Percentiles rank a stretch among this genome's conserved stretches.
These are phyloP conservation scores for Pseudomyrmex sp. DNA, from an alignment of 1,140 invertebrate genomes.

Conservation along the genomic window DNA sequence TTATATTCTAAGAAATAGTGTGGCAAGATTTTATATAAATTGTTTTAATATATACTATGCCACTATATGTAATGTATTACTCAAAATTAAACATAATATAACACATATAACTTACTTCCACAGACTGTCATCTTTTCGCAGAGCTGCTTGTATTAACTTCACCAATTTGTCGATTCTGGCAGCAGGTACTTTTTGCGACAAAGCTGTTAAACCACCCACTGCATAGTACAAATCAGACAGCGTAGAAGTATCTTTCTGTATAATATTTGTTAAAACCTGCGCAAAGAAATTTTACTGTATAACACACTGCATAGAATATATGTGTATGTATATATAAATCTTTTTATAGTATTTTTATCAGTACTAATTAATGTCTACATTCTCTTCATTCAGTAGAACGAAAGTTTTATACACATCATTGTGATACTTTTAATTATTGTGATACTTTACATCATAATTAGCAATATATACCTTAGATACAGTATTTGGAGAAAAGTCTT, in stretches of 20 bases:
- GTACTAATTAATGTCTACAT: slow-evolving; percentile 74
- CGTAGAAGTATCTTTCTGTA: slow-evolving; percentile 84
- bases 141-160: slow-evolving; percentile 88
- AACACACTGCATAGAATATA: neutral
- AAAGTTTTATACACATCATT: slow-evolving; percentile 81
- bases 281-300: slow-evolving; percentile 64
- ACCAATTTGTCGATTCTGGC: slow-evolving; percentile 86
- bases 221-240: slow-evolving; percentile 84
- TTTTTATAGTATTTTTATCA: slow-evolving; percentile 59
- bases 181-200: slow-evolving; percentile 82
- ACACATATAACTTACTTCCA: slow-evolving; percentile 86
- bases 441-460: neutral
- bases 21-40: too few species aligned
- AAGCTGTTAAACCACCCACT: slow-evolving; percentile 77
- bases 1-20: too few species aligned
- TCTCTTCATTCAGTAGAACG: slow-evolving; percentile 78
- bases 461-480: slow-evolving; percentile 77
- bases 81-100: slow-evolving; percentile 11
- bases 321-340: slow-evolving; percentile 1
- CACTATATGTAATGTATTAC: neutral
- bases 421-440: slow-evolving; percentile 19
- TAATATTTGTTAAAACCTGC: slow-evolving; percentile 78
- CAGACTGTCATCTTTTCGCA: slow-evolving; percentile 92
- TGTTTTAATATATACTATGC: too few species aligned
- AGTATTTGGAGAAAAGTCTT: slow-evolving; percentile 71